These are phyloP conservation scores for Oryzias celebensis DNA, from an alignment of 2,113 vertebrate species.

Conservation along the genomic window DNA sequence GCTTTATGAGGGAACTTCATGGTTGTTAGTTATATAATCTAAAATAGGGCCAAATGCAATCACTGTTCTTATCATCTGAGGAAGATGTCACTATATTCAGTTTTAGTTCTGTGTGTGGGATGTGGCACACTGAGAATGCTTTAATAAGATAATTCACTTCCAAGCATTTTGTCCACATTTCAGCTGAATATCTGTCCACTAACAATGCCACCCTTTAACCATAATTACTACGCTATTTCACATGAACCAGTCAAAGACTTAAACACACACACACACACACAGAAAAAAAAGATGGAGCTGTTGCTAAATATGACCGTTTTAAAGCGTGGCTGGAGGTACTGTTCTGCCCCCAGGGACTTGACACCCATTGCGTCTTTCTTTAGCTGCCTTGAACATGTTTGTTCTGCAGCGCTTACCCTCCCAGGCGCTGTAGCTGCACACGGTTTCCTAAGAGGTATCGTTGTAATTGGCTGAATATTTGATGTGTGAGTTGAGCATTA, in stretches of 20 bases:
- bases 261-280: slow-evolving; percentile 5
- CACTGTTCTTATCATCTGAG: slow-evolving; percentile 73
- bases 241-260: slow-evolving; percentile 27
- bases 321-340: slow-evolving; percentile 41
- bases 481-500: slow-evolving; percentile 74
- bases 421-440: slow-evolving; percentile 49
- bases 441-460: slow-evolving; percentile 60
- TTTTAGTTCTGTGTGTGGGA: slow-evolving; percentile 54
- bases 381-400: slow-evolving; percentile 64
- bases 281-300: slow-evolving; percentile 6
- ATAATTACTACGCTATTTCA: slow-evolving; percentile 32
- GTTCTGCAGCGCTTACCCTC: slow-evolving; percentile 60
- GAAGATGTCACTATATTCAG: slow-evolving; percentile 63
- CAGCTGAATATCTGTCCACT: slow-evolving; percentile 58
- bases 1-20: slow-evolving; percentile 79
- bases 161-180: slow-evolving; percentile 58
- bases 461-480: slow-evolving; percentile 74
- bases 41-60: slow-evolving; percentile 76
- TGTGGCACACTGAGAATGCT: slow-evolving; percentile 42
- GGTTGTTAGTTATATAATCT: slow-evolving; percentile 81
- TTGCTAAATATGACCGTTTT: slow-evolving; percentile 39
- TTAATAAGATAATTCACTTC: slow-evolving; percentile 67
- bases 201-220: slow-evolving; percentile 34
- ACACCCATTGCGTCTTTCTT: slow-evolving; percentile 65
- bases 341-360: slow-evolving; percentile 44